Base-by-base conservation (phyloP, 2,113 vertebrate genomes). In the Hemicordylus capensis region DNA sequence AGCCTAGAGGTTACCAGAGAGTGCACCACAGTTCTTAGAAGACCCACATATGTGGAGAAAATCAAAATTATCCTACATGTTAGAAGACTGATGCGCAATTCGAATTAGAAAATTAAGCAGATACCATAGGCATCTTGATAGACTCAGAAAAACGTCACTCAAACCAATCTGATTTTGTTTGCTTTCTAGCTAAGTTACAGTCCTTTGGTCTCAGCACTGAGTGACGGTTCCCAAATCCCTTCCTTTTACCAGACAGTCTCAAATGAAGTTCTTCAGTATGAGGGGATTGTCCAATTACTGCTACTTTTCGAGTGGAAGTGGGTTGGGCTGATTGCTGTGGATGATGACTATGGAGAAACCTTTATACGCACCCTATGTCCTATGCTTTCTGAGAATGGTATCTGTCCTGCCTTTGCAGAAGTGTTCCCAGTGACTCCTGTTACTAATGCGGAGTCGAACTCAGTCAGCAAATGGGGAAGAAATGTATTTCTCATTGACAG, bases 231-330 rank as follows among this genome's bases (percentile, higher is more conserved):
- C 6, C 17, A 34, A 10, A 59, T 73, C 28, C 54, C 54, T 42
- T 28, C 80, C 48, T 56, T 69, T 81, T 81, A 81, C 11, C 64
- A 6, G 42, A 81, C 56, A 64, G 66, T 44, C 39, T 51, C 66
- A 15, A 81, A 70, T 72, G 80, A 81, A 81, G 66, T n/a, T 6
- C 34, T 58, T 70, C 80, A 70, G 31, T 42, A 72, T 24, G 4
- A 2, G 28, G 67, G 80, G 19, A 63, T 74, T 63, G 69, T 73
- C 31, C 69, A 74, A 31, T 22, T 83, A 31, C 69, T 83, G 72
- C 56, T 74, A 56, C 66, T 74, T 63, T 83, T 74, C 39, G 44
- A 12, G 6, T 83, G 81, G 81, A 83, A 31, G n/a, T 83, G 81
- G 81, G 7, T 83, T 26, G 81, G 81, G 19, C 39, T 83, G 6